phyloP scores from a whole-genome alignment of 2,113 vertebrate genomes.

The Colius striatus region DNA sequence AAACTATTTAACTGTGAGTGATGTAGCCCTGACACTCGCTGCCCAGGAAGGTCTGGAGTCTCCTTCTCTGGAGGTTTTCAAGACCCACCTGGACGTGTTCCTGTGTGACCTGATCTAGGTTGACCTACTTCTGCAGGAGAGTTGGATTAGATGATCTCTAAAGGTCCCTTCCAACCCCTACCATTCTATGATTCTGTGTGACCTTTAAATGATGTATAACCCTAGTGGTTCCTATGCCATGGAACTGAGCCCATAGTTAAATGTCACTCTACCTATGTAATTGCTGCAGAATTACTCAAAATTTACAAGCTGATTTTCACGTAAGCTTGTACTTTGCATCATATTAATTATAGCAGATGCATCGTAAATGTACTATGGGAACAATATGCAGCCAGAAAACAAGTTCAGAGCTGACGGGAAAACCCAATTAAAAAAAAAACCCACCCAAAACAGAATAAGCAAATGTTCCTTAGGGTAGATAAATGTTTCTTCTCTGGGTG shows the following conservation, averaged over 20 bases:
- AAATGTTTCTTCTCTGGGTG: constrained; percentile 9
- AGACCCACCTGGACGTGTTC: too few species aligned
- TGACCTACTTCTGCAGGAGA: too few species aligned
- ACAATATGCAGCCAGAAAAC: constrained; percentile 30
- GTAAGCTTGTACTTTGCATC: constrained; percentile 9
- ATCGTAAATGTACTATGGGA: constrained; percentile 49
- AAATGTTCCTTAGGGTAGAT: neutral
- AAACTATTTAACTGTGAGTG: too few species aligned
- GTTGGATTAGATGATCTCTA: too few species aligned
- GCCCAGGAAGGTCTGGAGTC: too few species aligned
- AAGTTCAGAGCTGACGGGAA: constrained; percentile 32
- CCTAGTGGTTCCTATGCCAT: neutral
- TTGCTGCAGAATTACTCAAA: constrained; percentile 24
- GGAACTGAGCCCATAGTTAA: neutral
- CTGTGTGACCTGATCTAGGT: too few species aligned
- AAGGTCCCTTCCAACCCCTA: too few species aligned
- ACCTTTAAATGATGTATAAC: neutral
- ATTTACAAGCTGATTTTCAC: constrained; percentile 28
- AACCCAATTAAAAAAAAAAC: constrained; percentile 32
- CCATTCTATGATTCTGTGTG: too few species aligned
- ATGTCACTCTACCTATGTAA: neutral
- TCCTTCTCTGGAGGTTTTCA: too few species aligned
- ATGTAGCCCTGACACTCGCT: too few species aligned
- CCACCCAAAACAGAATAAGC: neutral
- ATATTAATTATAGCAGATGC: constrained; percentile 27